A percentile compares a stretch with the other conserved stretches of the same genome.
Conservation (phyloP, 2,888 invertebrate genomes). For the Pherbina coryleti region DNA sequence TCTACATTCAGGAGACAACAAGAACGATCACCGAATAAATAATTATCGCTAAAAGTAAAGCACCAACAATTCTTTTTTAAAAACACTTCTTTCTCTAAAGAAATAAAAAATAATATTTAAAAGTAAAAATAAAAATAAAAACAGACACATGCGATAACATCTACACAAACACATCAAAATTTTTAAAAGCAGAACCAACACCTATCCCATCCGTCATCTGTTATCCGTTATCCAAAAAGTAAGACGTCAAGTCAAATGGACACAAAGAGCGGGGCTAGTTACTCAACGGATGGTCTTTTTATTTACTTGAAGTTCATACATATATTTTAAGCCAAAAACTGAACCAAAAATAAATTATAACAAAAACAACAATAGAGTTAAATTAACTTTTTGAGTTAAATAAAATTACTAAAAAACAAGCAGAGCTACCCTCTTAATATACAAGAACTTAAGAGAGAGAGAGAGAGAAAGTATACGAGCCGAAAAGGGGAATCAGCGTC, state of each 20-base stretch:
- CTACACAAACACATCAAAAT: neutral
- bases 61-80: constrained; percentile 31
- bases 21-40: constrained; percentile 72
- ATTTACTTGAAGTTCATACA: constrained; percentile 45
- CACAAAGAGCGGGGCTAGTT: neutral
- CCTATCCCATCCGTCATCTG: neutral
- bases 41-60: constrained; percentile 47
- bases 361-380: constrained; percentile 47
- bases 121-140: neutral
- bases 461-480: neutral
- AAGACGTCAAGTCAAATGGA: neutral
- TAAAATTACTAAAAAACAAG: neutral
- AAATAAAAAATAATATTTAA: neutral
- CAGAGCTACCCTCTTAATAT: neutral
- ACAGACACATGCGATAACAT: constrained; percentile 1
- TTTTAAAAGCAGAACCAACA: constrained; percentile 6
- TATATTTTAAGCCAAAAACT: constrained; percentile 67
- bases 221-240: no score
- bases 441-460: neutral
- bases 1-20: constrained; percentile 88
- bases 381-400: constrained; percentile 26
- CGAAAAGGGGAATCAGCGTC: neutral
- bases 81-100: neutral
- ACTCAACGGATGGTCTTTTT: constrained; percentile 22
- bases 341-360: constrained; percentile 57